These are phyloP conservation scores for Anguilla japonica DNA, from an alignment of 2,113 vertebrate species.

Conservation along the genomic window DNA sequence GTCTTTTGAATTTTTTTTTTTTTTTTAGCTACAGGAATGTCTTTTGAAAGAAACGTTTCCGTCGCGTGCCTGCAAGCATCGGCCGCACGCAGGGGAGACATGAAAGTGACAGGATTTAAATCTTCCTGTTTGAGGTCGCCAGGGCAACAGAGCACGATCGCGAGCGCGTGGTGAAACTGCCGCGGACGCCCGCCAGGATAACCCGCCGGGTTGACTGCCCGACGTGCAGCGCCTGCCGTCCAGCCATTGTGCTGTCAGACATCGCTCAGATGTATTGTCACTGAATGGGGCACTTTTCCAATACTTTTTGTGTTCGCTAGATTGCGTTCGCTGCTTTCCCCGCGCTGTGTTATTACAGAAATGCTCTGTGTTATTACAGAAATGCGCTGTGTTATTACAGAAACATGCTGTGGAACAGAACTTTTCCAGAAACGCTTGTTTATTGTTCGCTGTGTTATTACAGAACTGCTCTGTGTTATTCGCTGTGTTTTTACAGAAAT, in stretches of 20 bases:
- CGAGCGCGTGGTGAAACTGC: conserved; percentile 21
- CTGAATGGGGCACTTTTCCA: background rate
- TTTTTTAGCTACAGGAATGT: conserved; percentile 11
- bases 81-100: conserved; percentile 36
- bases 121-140: conserved; percentile 29
- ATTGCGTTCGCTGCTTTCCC: background rate
- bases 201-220: background rate
- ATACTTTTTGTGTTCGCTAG: background rate
- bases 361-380: background rate
- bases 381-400: no score
- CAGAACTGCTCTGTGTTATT: no score
- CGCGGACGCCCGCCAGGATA: background rate
- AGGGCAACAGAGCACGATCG: conserved; percentile 32
- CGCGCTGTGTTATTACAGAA: background rate
- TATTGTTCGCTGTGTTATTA: no score
- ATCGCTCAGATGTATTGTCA: background rate
- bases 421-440: no score
- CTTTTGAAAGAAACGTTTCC: conserved; percentile 41
- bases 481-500: no score
- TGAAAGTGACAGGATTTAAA: conserved; percentile 43
- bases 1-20: no score
- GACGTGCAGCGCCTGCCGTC: background rate
- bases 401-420: no score
- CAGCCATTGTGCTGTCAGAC: background rate
- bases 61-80: conserved; percentile 14